Evolutionary conservation across 2,113 vertebrate genomes (phyloP).

Genomic region (Phaethon lepturus): DNA sequence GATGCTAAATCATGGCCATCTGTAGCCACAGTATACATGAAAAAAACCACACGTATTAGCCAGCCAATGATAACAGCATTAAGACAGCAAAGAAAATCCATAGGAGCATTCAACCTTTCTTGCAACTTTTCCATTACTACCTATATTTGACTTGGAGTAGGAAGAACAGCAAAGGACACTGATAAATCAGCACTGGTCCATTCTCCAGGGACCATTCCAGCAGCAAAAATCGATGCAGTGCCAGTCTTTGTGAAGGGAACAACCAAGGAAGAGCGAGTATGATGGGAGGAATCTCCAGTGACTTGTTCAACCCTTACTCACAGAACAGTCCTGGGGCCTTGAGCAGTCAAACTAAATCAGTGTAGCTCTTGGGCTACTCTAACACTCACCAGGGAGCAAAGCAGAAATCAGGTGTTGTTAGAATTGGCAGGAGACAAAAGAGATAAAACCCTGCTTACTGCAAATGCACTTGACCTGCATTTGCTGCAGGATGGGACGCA

Average conservation of each 20-base stretch:
- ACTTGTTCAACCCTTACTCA: neutral
- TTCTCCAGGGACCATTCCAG: neutral
- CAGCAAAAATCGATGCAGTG: accelerated
- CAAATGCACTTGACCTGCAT: neutral
- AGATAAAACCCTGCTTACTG: neutral
- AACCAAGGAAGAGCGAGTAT: neutral
- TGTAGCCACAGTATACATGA: neutral
- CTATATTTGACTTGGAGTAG: neutral
- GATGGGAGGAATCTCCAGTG: neutral
- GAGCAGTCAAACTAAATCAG: neutral
- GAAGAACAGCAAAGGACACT: neutral
- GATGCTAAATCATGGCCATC: neutral
- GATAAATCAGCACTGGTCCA: accelerated
- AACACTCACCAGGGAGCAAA: neutral
- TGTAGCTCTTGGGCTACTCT: neutral
- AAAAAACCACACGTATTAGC: neutral
- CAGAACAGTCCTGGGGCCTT: neutral
- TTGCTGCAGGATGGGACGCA: neutral
- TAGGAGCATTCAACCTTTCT: neutral
- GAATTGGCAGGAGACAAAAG: neutral
- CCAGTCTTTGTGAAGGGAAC: neutral
- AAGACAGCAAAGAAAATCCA: neutral
- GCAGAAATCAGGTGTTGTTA: accelerated
- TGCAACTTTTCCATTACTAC: neutral
- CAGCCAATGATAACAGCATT: neutral